Base-by-base conservation (phyloP, 1,140 invertebrate species). In the Aphelenchoides besseyi region DNA sequence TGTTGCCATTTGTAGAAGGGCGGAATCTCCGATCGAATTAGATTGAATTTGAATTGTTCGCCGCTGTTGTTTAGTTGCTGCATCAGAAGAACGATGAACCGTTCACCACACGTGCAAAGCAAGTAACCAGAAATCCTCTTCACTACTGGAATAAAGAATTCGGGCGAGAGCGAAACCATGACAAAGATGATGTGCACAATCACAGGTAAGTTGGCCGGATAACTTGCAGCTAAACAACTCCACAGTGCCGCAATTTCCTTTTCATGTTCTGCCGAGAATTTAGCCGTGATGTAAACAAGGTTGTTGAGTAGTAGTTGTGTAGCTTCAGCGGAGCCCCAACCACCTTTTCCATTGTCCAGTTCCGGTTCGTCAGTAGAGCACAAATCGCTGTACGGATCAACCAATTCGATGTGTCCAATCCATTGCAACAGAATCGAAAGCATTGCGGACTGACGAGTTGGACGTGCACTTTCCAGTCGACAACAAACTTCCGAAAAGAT, bases 231-330 rank as follows among this genome's bases (percentile, higher is more conserved):
- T 16, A 99, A 86, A 16, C 92, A 94, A 32, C 92, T 90, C 96
- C 96, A 99, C 12, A 97, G 86, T 81, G 94, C 90, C 86, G 97
- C 95, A 26, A 95, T 91, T 85, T 97, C 95, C 82, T 92, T 91
- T 0, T 94, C 91, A 87, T 97, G 94, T 72, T 93, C 90, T 86
- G 96, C 93, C 1, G 92, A 93, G 87, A 95, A 96, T 91, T 95
- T 96, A 0, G 92, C 92, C 5, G 95, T 98, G 76, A 98, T 92
- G 84, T 97, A 98, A 85, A 98, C 94, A 0, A 99, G 89, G 87
- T 98, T 98, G 85, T 98, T 99, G 26, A 98, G 88, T 23, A 98
- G 92, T 93, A 98, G 97, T 88, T 98, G 95, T 0, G 96, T 98
- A n/a, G 95, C 95, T 87, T 98, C 93, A 8, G 55, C 5, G 12